Evolutionary conservation across 2,888 invertebrate genomes (phyloP), one percentile per base, ranked within the genome.

Genomic region (Linnaemya vulpina): DNA sequence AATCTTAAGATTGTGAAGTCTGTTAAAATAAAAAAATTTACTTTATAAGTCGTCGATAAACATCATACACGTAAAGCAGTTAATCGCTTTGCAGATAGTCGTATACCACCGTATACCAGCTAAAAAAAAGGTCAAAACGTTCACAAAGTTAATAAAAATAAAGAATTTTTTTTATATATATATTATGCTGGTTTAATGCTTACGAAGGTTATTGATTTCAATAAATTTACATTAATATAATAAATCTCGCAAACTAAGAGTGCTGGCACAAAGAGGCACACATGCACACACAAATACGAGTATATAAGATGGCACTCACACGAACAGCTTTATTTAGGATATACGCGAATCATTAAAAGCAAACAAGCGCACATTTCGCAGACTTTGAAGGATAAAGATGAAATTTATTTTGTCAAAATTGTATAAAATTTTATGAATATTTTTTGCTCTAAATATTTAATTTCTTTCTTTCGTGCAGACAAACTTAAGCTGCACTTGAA

Each of bases 161-260:
- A 70, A 38, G 58, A 55, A 22, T 58, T 0, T 62, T 49, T 30
- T 46, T 43, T 38, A 43, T 74, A 74, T 70, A 65, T 79, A 35
- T 30, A 13, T 67, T 35, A 25, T 53, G 25, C 10, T 62, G 38
- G 17, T 46, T n/a, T 22, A 58, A 35, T 76, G 43, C 55, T 25
- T 76, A 65, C 68, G 67, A 81, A 62, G 63, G 55, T 82, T 87
- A 87, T 86, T 87, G 86, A 87, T 81, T 83, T 86, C 83, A 83
- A 81, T 78, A 83, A 83, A 83, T 83, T 81, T 81, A 70, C 86
- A 86, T 81, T 71, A 55, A 81, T 63, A 71, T 67, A 81, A 73
- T 73, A 76, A 71, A 60, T 76, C 22, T 63, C 63, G 63, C 20
- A 78, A 74, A 58, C 53, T 68, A 55, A 10, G 20, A n/a, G 67